Evolutionary conservation across 2,113 vertebrate genomes (phyloP).

Genomic region (Prunella fulvescens): DNA sequence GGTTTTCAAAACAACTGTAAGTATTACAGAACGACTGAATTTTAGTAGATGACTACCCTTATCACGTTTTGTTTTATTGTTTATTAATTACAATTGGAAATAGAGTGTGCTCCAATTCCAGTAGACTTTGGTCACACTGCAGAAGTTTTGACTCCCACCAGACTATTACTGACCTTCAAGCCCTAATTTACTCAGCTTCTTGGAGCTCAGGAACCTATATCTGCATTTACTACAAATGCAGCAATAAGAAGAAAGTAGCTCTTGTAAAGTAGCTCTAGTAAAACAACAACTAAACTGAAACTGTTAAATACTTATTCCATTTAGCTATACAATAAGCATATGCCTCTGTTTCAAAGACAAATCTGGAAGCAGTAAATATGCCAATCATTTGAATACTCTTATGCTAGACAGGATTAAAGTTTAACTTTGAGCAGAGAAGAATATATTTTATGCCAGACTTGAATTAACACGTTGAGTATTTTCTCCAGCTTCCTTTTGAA

Average conservation of each 20-base stretch:
- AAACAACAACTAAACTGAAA: neutral
- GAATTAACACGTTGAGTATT: neutral
- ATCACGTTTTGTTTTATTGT: neutral
- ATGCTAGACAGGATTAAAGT: neutral
- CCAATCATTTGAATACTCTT: neutral
- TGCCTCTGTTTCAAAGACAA: neutral
- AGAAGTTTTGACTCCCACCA: neutral
- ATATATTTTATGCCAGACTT: neutral
- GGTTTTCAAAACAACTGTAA: neutral
- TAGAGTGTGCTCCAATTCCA: neutral
- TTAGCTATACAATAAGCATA: neutral
- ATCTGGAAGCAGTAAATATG: neutral
- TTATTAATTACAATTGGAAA: neutral
- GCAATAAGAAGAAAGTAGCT: neutral
- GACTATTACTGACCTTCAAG: neutral
- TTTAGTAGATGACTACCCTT: neutral
- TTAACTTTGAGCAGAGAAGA: neutral
- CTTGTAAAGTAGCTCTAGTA: too few species aligned
- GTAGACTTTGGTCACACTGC: neutral
- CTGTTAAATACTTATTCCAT: neutral
- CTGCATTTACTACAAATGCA: neutral
- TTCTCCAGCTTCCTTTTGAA: neutral
- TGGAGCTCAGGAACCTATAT: neutral
- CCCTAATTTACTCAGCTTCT: neutral
- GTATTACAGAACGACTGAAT: neutral